phyloP scores from a whole-genome alignment of 2,797 vertebrate genomes.

The Nyctibius grandis region DNA sequence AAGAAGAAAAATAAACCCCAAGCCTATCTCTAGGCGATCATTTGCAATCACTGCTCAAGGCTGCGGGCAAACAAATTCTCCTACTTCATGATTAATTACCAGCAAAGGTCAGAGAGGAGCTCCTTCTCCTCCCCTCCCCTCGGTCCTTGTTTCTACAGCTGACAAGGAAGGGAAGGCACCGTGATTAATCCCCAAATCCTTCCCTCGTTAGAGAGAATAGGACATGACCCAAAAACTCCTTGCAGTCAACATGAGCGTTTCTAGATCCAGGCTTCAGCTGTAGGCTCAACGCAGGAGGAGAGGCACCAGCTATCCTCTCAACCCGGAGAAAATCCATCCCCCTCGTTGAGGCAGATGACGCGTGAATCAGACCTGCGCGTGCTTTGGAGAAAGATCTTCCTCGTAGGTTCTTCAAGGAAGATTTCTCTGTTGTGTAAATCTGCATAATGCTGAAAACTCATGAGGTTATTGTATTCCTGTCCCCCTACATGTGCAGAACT shows the following conservation, averaged over 20 bases:
- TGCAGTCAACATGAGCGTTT: accelerated
- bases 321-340: accelerated
- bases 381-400: not conserved
- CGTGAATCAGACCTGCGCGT: accelerated
- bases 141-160: not conserved
- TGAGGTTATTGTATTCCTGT: not conserved
- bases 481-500: accelerated
- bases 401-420: not conserved
- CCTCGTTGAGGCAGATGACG: not conserved
- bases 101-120: not conserved
- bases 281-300: not conserved
- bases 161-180: not conserved
- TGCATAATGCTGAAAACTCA: not conserved
- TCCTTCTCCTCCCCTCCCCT: not conserved
- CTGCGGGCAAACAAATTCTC: not conserved
- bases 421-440: not conserved
- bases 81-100: not conserved
- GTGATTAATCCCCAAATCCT: not conserved
- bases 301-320: not conserved
- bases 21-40: not conserved
- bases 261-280: not conserved
- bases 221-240: not conserved
- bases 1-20: not conserved
- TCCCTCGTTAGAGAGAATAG: not conserved
- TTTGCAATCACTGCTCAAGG: not conserved